Percentiles rank a stretch among this genome's conserved stretches.
Evolutionary conservation across 2,888 invertebrate genomes (phyloP).

Genomic region (Lysandra bellargus): DNA sequence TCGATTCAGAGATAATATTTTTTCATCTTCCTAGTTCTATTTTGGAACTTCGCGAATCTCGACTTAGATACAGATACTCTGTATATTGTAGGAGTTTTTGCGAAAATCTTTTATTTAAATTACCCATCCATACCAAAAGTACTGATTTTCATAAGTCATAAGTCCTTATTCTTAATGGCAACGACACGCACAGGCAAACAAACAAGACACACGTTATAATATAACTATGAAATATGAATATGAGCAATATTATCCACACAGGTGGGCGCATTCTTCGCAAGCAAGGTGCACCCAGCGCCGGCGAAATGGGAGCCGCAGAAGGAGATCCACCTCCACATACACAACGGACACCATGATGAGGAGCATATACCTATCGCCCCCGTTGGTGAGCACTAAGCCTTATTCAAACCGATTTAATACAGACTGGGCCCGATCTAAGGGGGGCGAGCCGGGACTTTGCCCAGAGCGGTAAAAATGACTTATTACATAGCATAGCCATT

Average conservation of each 20-base stretch:
- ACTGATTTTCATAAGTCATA: too few species aligned
- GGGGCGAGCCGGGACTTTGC: too few species aligned
- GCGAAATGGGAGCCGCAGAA: slow-evolving; percentile 60
- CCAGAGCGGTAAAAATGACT: too few species aligned
- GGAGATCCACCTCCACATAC: slow-evolving; percentile 74
- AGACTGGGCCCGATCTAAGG: too few species aligned
- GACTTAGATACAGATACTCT: not conserved
- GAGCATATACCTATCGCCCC: slow-evolving; percentile 10
- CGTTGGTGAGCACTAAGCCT: slow-evolving; percentile 14
- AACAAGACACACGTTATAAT: too few species aligned
- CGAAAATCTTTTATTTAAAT: too few species aligned
- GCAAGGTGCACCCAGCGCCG: slow-evolving; percentile 51
- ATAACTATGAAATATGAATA: too few species aligned
- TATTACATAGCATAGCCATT: too few species aligned
- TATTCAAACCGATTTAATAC: not conserved
- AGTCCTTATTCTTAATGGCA: too few species aligned
- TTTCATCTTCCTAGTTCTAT: not conserved
- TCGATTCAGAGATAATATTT: not conserved
- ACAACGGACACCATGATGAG: slow-evolving; percentile 53
- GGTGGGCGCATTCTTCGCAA: slow-evolving; percentile 62
- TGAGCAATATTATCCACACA: slow-evolving; percentile 44
- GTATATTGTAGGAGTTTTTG: too few species aligned
- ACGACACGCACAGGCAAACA: too few species aligned
- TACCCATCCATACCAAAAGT: too few species aligned
- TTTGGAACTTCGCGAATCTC: not conserved